Evolutionary conservation across 1,140 invertebrate species (phyloP).

Genomic region (Trachymyrmex cornetzi): DNA sequence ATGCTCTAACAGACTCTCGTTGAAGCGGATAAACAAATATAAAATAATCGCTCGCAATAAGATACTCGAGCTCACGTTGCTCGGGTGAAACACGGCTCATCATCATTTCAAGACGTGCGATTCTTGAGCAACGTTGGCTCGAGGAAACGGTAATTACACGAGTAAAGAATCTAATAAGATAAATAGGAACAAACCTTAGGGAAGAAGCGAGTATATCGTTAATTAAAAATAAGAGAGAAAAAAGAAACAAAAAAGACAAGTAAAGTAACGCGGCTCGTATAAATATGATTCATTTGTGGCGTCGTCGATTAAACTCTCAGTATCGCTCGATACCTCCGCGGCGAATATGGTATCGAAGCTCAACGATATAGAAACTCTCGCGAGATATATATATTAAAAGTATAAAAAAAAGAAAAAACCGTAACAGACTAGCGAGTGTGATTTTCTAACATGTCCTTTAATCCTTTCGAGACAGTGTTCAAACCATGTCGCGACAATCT

Average conservation of each 20-base stretch:
- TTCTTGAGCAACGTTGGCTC: not conserved
- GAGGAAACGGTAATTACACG: constrained; percentile 62
- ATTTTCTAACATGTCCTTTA: constrained; percentile 53
- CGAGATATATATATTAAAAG: constrained; percentile 63
- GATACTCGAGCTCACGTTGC: not conserved
- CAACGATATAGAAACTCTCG: constrained; percentile 38
- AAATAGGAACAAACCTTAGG: constrained; percentile 47
- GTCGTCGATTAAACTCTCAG: constrained; percentile 32
- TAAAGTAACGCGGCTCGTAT: constrained; percentile 41
- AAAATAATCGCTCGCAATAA: constrained; percentile 57
- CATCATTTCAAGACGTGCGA: not conserved
- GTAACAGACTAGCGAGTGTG: constrained; percentile 72
- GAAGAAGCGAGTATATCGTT: constrained; percentile 56
- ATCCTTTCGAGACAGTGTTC: constrained; percentile 26
- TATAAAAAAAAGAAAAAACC: constrained; percentile 66
- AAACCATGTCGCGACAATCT: not conserved
- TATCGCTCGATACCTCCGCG: constrained; percentile 21
- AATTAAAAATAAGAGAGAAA: constrained; percentile 38
- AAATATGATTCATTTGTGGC: constrained; percentile 27
- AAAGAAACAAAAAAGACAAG: not conserved
- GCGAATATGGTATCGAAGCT: constrained; percentile 12
- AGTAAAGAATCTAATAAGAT: constrained; percentile 52
- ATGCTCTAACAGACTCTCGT: constrained; percentile 29
- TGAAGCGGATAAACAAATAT: constrained; percentile 57
- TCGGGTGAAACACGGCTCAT: not conserved